A percentile compares a stretch with the other conserved stretches of the same genome.
phyloP scores from a whole-genome alignment of 2,888 invertebrate genomes.

The Eudasyphora cyanicolor region DNA sequence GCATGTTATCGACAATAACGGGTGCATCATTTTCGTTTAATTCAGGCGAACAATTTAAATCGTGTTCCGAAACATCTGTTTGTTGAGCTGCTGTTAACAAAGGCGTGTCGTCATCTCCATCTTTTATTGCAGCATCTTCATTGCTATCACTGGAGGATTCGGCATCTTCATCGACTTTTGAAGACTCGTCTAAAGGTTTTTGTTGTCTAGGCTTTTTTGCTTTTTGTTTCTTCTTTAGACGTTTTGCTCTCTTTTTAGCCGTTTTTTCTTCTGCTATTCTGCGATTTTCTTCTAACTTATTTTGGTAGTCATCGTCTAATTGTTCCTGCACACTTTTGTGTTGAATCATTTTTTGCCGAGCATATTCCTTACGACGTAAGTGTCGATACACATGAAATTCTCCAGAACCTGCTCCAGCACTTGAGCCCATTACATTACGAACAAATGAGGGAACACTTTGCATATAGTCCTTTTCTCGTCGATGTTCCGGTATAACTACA shows the following conservation, averaged over 20 bases:
- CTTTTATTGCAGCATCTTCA: neutral
- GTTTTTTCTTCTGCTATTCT: conserved; percentile 87
- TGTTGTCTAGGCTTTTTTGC: conserved; percentile 66
- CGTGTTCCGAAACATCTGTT: too few species aligned
- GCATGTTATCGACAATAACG: too few species aligned
- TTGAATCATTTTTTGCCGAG: conserved; percentile 95
- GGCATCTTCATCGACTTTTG: neutral
- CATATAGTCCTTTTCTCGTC: conserved; percentile 85
- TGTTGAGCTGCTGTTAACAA: too few species aligned
- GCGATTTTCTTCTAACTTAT: conserved; percentile 88
- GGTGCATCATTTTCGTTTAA: too few species aligned
- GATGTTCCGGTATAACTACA: conserved; percentile 91
- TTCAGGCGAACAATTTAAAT: too few species aligned
- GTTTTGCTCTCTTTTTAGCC: conserved; percentile 94
- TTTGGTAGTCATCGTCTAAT: conserved; percentile 90
- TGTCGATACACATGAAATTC: conserved; percentile 99
- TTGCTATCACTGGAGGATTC: neutral
- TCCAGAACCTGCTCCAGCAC: conserved; percentile 99
- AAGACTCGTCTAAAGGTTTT: neutral
- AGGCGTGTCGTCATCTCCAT: neutral
- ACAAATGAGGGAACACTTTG: conserved; percentile 90
- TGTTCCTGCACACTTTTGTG: conserved; percentile 91
- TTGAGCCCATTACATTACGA: conserved; percentile 99
- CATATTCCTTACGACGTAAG: conserved; percentile 96
- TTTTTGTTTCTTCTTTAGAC: conserved; percentile 87